Evolutionary conservation across 2,113 vertebrate genomes (phyloP).

Genomic region (Mandrillus leucophaeus): DNA sequence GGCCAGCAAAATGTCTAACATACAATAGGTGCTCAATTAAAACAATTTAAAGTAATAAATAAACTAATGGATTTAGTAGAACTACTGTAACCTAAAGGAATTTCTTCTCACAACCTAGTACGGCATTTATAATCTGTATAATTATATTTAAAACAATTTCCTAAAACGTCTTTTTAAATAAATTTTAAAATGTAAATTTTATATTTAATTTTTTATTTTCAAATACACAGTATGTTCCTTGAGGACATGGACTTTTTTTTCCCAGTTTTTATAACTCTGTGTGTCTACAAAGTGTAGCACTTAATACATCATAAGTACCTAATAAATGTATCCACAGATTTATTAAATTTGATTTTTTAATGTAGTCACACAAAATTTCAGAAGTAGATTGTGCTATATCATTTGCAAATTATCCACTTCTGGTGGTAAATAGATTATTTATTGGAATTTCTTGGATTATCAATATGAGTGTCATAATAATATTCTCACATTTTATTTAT

Average conservation of each 20-base stretch:
- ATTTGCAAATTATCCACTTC: background rate
- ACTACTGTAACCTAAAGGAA: background rate
- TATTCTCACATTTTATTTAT: background rate
- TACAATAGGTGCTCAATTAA: background rate
- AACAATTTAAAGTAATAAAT: background rate
- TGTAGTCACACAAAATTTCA: background rate
- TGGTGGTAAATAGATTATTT: background rate
- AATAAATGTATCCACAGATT: background rate
- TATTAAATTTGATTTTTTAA: constrained; percentile 33
- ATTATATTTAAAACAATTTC: background rate
- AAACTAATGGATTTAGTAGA: background rate
- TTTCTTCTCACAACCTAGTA: background rate
- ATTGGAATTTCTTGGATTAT: background rate
- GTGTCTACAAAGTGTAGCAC: background rate
- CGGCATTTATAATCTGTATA: background rate
- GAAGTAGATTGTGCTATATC: background rate
- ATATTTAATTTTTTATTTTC: background rate
- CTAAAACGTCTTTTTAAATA: background rate
- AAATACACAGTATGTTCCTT: background rate
- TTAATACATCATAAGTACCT: background rate
- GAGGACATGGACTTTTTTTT: background rate
- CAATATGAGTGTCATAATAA: background rate
- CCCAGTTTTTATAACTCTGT: background rate
- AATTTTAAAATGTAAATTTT: constrained; percentile 1
- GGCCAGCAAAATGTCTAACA: background rate